These are phyloP conservation scores for Cylas formicarius DNA, from an alignment of 1,140 invertebrate genomes.

Conservation along the genomic window DNA sequence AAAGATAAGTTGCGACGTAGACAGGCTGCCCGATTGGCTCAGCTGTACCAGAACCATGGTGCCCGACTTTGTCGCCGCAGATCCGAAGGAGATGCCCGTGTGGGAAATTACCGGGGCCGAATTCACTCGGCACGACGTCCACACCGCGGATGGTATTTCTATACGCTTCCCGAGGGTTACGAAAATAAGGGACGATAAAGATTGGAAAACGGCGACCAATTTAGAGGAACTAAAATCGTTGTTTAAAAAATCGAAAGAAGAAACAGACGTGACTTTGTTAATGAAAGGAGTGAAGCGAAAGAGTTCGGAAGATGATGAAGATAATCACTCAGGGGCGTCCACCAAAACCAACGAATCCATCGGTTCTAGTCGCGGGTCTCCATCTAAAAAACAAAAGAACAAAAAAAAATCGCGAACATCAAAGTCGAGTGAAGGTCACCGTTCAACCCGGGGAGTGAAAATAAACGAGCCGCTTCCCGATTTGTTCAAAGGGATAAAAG, in stretches of 20 bases:
- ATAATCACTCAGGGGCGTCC: too few species aligned
- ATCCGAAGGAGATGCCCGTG: conserved; percentile 80
- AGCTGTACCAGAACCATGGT: conserved; percentile 72
- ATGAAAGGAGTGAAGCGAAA: too few species aligned
- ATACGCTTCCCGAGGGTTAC: conserved; percentile 84
- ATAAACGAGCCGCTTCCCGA: too few species aligned
- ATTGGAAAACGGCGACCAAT: conserved; percentile 74
- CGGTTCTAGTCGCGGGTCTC: too few species aligned
- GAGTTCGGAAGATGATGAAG: too few species aligned
- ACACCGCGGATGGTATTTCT: conserved; percentile 86
- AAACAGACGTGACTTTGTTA: conserved; percentile 57
- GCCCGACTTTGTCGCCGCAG: conserved; percentile 79
- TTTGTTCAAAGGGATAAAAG: too few species aligned
- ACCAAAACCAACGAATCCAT: too few species aligned
- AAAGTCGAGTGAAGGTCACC: too few species aligned
- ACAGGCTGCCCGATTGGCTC: conserved; percentile 72
- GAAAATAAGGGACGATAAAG: conserved; percentile 74
- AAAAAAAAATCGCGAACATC: too few species aligned
- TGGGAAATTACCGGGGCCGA: conserved; percentile 94
- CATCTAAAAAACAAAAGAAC: too few species aligned
- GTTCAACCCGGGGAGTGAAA: too few species aligned
- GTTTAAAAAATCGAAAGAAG: conserved; percentile 60
- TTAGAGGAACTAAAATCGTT: conserved; percentile 62
- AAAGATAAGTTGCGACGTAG: conserved; percentile 71
- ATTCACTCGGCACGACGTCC: conserved; percentile 78